Conservation (phyloP, 2,797 vertebrate species). For the Falco novaeseelandiae region DNA sequence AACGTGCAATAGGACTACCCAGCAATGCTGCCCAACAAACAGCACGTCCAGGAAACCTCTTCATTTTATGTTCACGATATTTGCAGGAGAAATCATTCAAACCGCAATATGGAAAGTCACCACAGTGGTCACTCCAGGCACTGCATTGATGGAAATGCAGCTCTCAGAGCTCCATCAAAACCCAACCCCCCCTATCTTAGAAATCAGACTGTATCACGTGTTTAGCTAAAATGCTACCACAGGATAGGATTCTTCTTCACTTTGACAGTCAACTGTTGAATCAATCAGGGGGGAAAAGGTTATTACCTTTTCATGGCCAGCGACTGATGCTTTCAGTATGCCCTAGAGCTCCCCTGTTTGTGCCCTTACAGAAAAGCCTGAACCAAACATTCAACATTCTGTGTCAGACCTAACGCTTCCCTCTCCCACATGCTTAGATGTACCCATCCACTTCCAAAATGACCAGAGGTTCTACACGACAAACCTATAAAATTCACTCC, state of each 20-base stretch:
- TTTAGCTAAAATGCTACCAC: neutral
- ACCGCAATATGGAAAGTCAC: neutral
- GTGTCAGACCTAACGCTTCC: neutral
- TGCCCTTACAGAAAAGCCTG: fast-evolving
- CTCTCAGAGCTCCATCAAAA: neutral
- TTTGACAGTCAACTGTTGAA: neutral
- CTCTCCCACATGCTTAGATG: neutral
- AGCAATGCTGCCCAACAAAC: neutral
- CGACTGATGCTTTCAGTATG: neutral
- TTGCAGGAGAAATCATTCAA: neutral
- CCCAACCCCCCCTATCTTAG: neutral
- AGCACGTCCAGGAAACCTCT: neutral
- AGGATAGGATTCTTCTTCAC: neutral
- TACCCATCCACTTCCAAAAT: neutral
- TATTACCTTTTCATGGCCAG: neutral
- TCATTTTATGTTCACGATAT: neutral
- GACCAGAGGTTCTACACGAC: neutral
- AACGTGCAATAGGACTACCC: neutral
- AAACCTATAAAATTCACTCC: neutral
- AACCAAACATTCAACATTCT: neutral
- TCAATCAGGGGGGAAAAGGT: neutral
- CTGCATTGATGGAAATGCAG: fast-evolving
- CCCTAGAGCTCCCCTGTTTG: neutral
- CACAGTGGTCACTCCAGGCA: neutral
- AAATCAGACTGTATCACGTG: neutral